These are phyloP conservation scores for Phenganax marumi DNA, from an alignment of 92 coral and sea anemone genomes.

Conservation along the genomic window DNA sequence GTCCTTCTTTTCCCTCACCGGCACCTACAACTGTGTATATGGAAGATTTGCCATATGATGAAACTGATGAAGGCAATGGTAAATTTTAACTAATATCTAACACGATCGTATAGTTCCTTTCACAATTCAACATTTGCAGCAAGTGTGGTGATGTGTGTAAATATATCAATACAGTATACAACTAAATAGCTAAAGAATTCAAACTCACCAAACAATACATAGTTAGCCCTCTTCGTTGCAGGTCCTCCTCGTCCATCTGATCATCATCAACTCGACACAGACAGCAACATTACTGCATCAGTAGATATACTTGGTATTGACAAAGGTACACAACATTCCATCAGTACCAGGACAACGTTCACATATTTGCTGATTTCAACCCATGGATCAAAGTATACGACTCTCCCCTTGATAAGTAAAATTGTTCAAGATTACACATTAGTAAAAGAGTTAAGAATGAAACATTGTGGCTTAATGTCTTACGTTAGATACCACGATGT, in stretches of 20 bases:
- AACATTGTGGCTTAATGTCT: not conserved
- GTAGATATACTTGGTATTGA: not conserved
- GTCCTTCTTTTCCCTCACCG: too few species aligned
- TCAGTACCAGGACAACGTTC: not conserved
- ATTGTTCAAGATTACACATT: not conserved
- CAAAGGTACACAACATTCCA: not conserved
- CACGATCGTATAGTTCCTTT: too few species aligned
- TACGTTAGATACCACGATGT: not conserved
- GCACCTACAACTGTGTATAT: too few species aligned
- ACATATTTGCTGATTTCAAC: not conserved
- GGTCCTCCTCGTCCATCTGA: constrained; percentile 15
- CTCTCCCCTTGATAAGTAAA: constrained; percentile 5
- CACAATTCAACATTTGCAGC: too few species aligned
- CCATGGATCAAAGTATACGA: not conserved
- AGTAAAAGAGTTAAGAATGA: not conserved
- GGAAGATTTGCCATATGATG: too few species aligned
- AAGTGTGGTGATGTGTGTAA: too few species aligned
- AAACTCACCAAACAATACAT: not conserved
- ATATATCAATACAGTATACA: not conserved
- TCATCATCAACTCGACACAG: not conserved
- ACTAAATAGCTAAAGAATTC: not conserved
- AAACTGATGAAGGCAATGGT: too few species aligned
- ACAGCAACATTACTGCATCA: not conserved
- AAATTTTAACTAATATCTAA: too few species aligned
- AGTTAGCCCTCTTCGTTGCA: not conserved